Percentiles rank a stretch among this genome's conserved stretches.
phyloP scores from a whole-genome alignment of 2,888 invertebrate genomes.

The Tipula helvola region DNA sequence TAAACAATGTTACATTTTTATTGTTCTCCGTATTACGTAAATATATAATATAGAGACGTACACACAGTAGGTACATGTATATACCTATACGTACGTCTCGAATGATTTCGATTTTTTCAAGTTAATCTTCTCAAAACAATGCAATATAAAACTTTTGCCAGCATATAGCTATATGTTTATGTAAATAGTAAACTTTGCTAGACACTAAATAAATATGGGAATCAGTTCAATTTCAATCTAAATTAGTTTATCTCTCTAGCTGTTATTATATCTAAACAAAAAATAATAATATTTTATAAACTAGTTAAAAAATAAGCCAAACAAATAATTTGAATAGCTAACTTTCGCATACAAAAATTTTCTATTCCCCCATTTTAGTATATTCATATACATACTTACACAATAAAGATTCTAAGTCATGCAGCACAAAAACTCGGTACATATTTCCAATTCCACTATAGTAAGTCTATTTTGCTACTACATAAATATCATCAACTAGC shows the following conservation, averaged over 20 bases:
- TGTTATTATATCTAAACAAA: background rate
- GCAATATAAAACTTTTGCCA: too few relatives aligned
- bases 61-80: background rate
- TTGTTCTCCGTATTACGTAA: background rate
- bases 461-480: too few relatives aligned
- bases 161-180: too few relatives aligned
- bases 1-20: background rate
- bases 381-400: background rate
- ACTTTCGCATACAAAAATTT: background rate
- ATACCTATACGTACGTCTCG: background rate
- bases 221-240: background rate
- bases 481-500: background rate
- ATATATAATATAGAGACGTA: too few relatives aligned
- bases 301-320: background rate
- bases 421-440: background rate
- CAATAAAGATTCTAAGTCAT: too few relatives aligned
- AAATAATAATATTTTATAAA: background rate
- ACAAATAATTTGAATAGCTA: background rate
- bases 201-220: background rate
- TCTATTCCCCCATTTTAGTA: background rate
- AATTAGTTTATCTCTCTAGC: background rate
- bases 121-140: too few relatives aligned
- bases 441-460: too few relatives aligned
- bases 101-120: too few relatives aligned
- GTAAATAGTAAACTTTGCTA: background rate